phyloP scores from a whole-genome alignment of 1,140 invertebrate genomes.

The Danaus plexippus region DNA sequence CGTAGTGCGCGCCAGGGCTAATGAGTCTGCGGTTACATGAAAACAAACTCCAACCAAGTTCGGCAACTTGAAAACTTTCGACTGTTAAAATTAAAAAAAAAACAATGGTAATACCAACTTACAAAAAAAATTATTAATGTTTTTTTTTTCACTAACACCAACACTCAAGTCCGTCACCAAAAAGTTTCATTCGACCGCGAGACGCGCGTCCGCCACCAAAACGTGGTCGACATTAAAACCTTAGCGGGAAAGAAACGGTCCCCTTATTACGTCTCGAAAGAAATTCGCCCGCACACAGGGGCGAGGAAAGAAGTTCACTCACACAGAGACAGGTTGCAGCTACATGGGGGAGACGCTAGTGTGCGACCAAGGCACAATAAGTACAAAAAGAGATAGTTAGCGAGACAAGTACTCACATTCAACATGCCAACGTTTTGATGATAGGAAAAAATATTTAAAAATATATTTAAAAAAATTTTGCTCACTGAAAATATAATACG shows the following conservation, averaged over 20 bases:
- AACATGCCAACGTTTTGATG: slow-evolving; percentile 17
- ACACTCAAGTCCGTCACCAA: slow-evolving; percentile 46
- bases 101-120: slow-evolving; percentile 4
- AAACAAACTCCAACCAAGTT: slow-evolving; percentile 48
- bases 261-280: slow-evolving; percentile 72
- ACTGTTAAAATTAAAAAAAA: slow-evolving; percentile 47
- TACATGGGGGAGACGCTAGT: slow-evolving; percentile 42
- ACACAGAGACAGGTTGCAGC: slow-evolving; percentile 41
- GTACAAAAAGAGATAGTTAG: slow-evolving; percentile 69
- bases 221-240: slow-evolving; percentile 71
- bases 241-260: slow-evolving; percentile 70
- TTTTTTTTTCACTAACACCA: slow-evolving; percentile 34
- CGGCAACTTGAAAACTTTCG: slow-evolving; percentile 46
- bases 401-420: slow-evolving; percentile 34
- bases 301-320: slow-evolving; percentile 62
- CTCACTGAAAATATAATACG: too few relatives aligned
- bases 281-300: slow-evolving; percentile 67
- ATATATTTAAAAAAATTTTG: too few relatives aligned
- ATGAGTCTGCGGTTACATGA: slow-evolving; percentile 63
- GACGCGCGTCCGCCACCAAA: slow-evolving; percentile 66
- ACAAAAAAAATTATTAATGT: slow-evolving; percentile 26
- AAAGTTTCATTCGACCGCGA: slow-evolving; percentile 55
- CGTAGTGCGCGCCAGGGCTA: slow-evolving; percentile 60
- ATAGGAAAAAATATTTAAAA: too few relatives aligned
- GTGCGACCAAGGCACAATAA: slow-evolving; percentile 58